Evolutionary conservation across 2,797 vertebrate species (phyloP).

Genomic region (Muscicapa striata): DNA sequence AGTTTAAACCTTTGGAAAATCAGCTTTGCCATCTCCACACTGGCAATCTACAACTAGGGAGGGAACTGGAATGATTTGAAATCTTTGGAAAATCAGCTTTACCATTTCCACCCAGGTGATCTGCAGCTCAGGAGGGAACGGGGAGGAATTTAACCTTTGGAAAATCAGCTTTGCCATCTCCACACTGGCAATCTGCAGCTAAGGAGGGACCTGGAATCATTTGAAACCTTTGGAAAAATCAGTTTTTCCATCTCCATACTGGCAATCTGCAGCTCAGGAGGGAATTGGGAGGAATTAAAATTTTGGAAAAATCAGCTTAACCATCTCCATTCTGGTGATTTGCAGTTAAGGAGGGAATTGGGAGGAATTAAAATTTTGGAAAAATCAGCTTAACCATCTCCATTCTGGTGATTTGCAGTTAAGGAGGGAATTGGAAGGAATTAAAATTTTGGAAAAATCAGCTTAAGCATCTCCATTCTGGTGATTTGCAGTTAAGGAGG

Average conservation of each 20-base stretch:
- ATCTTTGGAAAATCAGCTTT: neutral
- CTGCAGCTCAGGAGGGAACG: slow-evolving; percentile 78
- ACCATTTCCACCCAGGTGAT: slow-evolving; percentile 84
- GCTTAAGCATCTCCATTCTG: no score
- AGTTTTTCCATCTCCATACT: slow-evolving; percentile 36
- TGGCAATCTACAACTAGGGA: no score
- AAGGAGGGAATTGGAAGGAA: neutral
- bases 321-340: slow-evolving; percentile 91
- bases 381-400: slow-evolving; percentile 84
- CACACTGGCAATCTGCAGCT: slow-evolving; percentile 88
- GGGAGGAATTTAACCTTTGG: neutral
- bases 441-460: no score
- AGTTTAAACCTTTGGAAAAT: neutral
- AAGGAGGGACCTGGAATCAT: neutral
- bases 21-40: slow-evolving; percentile 77
- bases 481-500: no score
- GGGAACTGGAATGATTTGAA: neutral
- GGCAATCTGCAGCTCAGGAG: slow-evolving; percentile 73
- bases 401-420: slow-evolving; percentile 89
- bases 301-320: slow-evolving; percentile 51
- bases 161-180: slow-evolving; percentile 81
- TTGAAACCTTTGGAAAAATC: neutral
- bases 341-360: slow-evolving; percentile 77
- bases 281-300: neutral
- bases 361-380: no score